Conservation (phyloP, 2,797 vertebrate species). For the Coranthus polyacanthus region DNA sequence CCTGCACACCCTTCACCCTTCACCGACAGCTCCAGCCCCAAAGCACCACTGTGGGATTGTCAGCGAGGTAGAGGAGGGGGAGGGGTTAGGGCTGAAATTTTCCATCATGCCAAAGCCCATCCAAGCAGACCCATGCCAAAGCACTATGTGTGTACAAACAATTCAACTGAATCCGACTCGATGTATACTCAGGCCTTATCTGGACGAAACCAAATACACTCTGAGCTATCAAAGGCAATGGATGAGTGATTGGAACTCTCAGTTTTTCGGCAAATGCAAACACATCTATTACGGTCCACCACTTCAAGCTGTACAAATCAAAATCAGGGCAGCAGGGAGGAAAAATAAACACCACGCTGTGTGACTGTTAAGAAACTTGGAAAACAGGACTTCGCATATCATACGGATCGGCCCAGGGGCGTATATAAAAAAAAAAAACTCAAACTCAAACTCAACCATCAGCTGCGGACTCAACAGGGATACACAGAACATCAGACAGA, state of each 20-base stretch:
- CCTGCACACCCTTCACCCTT: slow-evolving; percentile 76
- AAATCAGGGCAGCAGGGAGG: slow-evolving; percentile 53
- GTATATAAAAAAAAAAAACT: no score
- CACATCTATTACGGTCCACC: slow-evolving; percentile 75
- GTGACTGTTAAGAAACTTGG: slow-evolving; percentile 66
- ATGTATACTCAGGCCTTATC: slow-evolving; percentile 81
- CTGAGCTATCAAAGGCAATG: slow-evolving; percentile 78
- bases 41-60: slow-evolving; percentile 55
- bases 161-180: slow-evolving; percentile 74
- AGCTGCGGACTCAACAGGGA: slow-evolving; percentile 19
- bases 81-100: slow-evolving; percentile 43
- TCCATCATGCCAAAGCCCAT: slow-evolving; percentile 70
- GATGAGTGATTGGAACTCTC: slow-evolving; percentile 75
- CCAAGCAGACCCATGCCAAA: slow-evolving; percentile 73
- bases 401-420: slow-evolving; percentile 38
- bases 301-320: slow-evolving; percentile 83
- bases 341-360: slow-evolving; percentile 62
- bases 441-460: slow-evolving; percentile 26
- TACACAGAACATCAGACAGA: slow-evolving; percentile 62
- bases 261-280: slow-evolving; percentile 78
- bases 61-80: slow-evolving; percentile 19
- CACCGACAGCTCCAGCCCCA: slow-evolving; percentile 65
- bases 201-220: slow-evolving; percentile 78
- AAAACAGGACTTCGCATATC: slow-evolving; percentile 58
- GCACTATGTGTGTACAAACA: slow-evolving; percentile 75